phyloP scores from a whole-genome alignment of 2,888 invertebrate genomes.

The Dryobotodes eremita region DNA sequence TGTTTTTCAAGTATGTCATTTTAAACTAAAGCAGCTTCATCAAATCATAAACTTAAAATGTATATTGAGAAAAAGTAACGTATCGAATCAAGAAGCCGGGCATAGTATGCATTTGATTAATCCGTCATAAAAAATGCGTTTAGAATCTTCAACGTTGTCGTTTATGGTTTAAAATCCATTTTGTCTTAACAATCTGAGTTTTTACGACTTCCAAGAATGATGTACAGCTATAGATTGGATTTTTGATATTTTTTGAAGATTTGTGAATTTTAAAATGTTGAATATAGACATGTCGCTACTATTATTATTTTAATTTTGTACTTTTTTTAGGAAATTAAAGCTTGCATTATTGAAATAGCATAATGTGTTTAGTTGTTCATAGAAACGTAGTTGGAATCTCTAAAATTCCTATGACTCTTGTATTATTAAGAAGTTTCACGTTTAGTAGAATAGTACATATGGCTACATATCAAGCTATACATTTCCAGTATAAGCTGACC shows the following conservation, averaged over 20 bases:
- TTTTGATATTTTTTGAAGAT: neutral
- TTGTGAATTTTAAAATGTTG: neutral
- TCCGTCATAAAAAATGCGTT: constrained; percentile 4
- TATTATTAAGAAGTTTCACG: neutral
- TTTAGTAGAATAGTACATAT: neutral
- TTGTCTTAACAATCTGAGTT: constrained; percentile 17
- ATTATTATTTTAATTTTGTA: neutral
- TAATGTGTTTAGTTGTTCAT: neutral
- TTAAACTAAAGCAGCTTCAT: neutral
- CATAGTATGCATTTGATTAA: neutral
- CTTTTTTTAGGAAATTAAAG: neutral
- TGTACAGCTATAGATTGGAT: neutral
- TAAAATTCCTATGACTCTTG: neutral
- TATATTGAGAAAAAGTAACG: constrained; percentile 1
- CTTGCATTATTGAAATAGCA: neutral
- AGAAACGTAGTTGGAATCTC: neutral
- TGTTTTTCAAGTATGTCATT: neutral
- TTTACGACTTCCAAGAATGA: constrained; percentile 27
- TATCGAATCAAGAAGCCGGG: neutral
- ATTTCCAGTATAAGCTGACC: no score
- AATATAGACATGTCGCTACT: neutral
- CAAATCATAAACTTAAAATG: neutral
- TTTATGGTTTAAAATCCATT: neutral
- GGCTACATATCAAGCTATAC: no score
- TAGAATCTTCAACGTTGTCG: constrained; percentile 4